These are phyloP conservation scores for Drosophila jambulina DNA, from an alignment of 1,140 invertebrate genomes.

Conservation along the genomic window DNA sequence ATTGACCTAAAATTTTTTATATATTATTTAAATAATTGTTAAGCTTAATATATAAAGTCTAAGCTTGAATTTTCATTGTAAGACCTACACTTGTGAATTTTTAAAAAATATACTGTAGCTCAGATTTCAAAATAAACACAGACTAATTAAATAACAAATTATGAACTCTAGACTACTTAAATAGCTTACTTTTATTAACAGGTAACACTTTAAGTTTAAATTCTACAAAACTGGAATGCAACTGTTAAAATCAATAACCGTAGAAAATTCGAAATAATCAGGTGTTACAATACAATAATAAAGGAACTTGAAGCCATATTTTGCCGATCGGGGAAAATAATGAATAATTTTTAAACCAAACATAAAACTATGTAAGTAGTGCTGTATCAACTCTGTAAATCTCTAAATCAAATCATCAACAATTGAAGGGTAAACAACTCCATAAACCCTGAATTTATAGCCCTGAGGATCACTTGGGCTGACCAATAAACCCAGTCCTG, in stretches of 20 bases:
- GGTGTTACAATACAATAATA: background rate
- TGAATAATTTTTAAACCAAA: background rate
- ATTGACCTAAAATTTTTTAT: background rate
- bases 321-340: background rate
- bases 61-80: background rate
- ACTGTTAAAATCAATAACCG: background rate
- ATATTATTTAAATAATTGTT: background rate
- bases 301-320: background rate
- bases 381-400: too few species aligned
- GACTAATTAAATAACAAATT: background rate
- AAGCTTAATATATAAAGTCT: background rate
- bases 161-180: background rate
- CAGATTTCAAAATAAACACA: background rate
- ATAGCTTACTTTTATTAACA: background rate
- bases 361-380: background rate
- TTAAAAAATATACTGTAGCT: too few species aligned
- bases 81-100: background rate
- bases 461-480: constrained; percentile 8
- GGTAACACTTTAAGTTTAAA: background rate
- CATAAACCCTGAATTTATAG: background rate
- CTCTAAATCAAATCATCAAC: too few species aligned
- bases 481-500: constrained; percentile 4
- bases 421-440: background rate
- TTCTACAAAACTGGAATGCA: constrained; percentile 1
- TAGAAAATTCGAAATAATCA: background rate